A percentile compares a stretch with the other conserved stretches of the same genome.
phyloP scores from a whole-genome alignment of 2,797 vertebrate species.

The Amblyopsis hoosieri region DNA sequence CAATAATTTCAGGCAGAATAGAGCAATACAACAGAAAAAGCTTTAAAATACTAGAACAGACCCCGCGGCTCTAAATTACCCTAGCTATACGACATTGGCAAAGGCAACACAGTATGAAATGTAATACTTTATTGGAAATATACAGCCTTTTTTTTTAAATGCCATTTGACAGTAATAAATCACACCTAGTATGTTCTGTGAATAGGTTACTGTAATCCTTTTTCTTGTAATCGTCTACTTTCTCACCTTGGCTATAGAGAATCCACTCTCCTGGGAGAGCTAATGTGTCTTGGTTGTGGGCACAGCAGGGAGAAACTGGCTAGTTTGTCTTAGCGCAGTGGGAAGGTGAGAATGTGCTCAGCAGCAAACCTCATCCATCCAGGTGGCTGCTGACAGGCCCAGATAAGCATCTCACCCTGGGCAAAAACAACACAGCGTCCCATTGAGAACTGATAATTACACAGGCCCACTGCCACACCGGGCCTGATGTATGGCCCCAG shows the following conservation, averaged over 20 bases:
- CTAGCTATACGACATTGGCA: too few relatives aligned
- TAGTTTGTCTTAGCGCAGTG: conserved; percentile 59
- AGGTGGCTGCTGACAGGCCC: conserved; percentile 76
- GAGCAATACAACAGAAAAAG: too few relatives aligned
- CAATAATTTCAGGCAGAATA: too few relatives aligned
- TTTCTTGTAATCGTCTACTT: conserved; percentile 17
- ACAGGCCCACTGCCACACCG: conserved; percentile 66
- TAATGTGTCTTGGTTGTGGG: conserved; percentile 36
- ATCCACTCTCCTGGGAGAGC: conserved; percentile 30
- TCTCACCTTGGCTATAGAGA: conserved; percentile 14
- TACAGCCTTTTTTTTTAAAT: too few relatives aligned
- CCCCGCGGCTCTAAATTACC: too few relatives aligned
- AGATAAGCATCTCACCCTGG: conserved; percentile 82
- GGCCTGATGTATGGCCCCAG: conserved; percentile 77
- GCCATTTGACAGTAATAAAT: too few relatives aligned
- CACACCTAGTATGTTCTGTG: too few relatives aligned
- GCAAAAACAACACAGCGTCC: conserved; percentile 80
- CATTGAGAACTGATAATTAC: conserved; percentile 82
- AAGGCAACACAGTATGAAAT: too few relatives aligned
- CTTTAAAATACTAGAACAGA: too few relatives aligned
- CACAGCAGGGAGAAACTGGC: conserved; percentile 37
- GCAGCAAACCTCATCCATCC: conserved; percentile 72
- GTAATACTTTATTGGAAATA: too few relatives aligned
- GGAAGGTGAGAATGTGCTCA: conserved; percentile 65
- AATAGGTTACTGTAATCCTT: too few relatives aligned